Conservation (phyloP, 2,113 vertebrate species). For the Mesitornis unicolor region DNA sequence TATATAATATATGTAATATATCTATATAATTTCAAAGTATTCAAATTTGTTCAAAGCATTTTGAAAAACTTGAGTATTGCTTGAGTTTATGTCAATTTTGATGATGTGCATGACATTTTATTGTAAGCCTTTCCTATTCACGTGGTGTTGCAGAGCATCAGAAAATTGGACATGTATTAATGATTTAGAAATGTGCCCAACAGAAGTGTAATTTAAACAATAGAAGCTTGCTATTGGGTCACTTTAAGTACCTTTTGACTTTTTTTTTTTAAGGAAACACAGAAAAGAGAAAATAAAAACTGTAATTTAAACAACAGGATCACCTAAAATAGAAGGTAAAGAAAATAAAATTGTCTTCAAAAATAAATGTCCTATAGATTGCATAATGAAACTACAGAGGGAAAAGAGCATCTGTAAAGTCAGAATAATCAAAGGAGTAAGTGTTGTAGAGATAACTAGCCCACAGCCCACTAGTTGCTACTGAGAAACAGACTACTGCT, state of each 20-base stretch:
- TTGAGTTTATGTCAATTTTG: neutral
- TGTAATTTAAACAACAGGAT: neutral
- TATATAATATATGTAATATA: too few relatives aligned
- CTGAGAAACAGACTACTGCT: neutral
- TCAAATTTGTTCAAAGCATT: neutral
- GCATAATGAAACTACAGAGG: neutral
- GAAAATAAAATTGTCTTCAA: neutral
- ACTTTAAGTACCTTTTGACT: neutral
- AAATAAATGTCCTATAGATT: neutral
- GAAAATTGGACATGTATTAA: neutral
- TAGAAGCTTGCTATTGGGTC: neutral
- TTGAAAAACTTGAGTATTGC: neutral
- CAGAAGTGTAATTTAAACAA: neutral
- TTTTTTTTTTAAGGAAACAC: neutral
- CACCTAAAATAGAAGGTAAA: neutral
- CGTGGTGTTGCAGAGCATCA: neutral
- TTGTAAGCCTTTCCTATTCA: neutral
- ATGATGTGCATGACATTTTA: neutral
- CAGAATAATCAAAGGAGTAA: neutral
- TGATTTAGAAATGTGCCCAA: neutral
- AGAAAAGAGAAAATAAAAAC: neutral
- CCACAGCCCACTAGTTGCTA: accelerated
- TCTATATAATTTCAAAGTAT: neutral
- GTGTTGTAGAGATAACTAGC: neutral
- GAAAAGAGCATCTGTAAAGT: neutral